Conservation (phyloP, 2,113 vertebrate genomes). For the Dendropsophus ebraccatus region DNA sequence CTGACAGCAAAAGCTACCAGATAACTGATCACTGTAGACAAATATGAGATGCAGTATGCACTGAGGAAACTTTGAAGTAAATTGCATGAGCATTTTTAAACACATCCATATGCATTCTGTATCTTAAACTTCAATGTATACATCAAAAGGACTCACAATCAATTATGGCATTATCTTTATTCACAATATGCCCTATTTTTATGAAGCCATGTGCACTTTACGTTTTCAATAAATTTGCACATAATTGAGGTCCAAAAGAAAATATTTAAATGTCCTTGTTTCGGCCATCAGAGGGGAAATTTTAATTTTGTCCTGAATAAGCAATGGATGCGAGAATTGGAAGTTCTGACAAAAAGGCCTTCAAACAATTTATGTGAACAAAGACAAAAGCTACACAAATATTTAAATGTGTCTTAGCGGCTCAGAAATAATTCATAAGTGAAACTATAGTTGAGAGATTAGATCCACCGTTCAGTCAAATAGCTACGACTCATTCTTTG, state of each 20-base stretch:
- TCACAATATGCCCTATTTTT: constrained; percentile 52
- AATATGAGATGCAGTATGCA: constrained; percentile 36
- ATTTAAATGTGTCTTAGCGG: not conserved
- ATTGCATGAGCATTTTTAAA: constrained; percentile 56
- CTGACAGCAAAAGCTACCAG: constrained; percentile 62
- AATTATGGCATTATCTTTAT: constrained; percentile 55
- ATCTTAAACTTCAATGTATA: constrained; percentile 34
- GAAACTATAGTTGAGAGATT: not conserved
- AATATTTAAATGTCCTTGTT: constrained; percentile 29
- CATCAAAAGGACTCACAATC: constrained; percentile 51
- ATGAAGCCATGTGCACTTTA: constrained; percentile 16
- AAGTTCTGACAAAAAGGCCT: not conserved
- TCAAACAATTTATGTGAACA: not conserved
- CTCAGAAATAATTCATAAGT: not conserved
- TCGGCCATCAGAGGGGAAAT: constrained; percentile 29
- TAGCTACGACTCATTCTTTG: not conserved
- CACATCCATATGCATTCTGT: not conserved
- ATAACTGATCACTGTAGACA: constrained; percentile 47
- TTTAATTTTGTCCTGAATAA: not conserved
- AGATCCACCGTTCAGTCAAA: not conserved
- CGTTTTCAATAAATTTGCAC: constrained; percentile 35
- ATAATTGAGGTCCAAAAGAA: constrained; percentile 23
- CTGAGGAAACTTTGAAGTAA: constrained; percentile 57
- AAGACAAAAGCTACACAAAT: not conserved
- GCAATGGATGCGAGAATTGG: not conserved